phyloP scores from a whole-genome alignment of 2,888 invertebrate species.

The Spicauda simplicius region DNA sequence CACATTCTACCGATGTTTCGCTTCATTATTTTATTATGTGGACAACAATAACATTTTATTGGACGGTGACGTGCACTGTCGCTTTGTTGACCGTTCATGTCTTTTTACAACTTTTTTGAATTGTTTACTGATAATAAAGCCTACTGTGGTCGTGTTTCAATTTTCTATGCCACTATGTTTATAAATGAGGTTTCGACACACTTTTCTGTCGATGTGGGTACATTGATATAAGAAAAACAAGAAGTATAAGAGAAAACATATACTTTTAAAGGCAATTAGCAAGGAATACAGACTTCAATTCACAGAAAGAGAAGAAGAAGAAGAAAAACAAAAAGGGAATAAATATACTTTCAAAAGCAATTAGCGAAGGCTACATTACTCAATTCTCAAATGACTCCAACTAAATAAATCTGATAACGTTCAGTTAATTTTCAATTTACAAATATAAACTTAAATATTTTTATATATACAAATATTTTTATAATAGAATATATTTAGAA shows the following conservation, averaged over 20 bases:
- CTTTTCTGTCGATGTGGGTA: not conserved
- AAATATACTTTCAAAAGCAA: no score
- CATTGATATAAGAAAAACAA: no score
- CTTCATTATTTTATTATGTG: slow-evolving; percentile 26
- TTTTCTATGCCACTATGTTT: not conserved
- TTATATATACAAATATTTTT: not conserved
- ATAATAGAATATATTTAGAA: not conserved
- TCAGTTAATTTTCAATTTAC: no score
- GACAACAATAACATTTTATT: slow-evolving; percentile 26
- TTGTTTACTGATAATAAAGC: not conserved
- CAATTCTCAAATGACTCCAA: no score
- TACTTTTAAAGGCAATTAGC: no score
- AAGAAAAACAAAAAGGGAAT: no score
- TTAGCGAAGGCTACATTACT: no score
- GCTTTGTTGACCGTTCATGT: not conserved
- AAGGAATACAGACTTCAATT: no score
- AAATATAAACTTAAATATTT: not conserved
- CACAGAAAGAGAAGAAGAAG: no score
- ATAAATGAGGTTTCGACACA: not conserved
- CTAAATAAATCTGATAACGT: no score
- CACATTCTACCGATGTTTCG: slow-evolving; percentile 35
- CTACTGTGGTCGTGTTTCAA: not conserved
- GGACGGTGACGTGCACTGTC: slow-evolving; percentile 4
- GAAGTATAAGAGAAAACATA: no score
- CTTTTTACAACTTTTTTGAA: slow-evolving; percentile 6